Percentiles rank a stretch among this genome's conserved stretches.
Conservation (phyloP, 1,140 invertebrate species). For the Drosophila leontia region DNA sequence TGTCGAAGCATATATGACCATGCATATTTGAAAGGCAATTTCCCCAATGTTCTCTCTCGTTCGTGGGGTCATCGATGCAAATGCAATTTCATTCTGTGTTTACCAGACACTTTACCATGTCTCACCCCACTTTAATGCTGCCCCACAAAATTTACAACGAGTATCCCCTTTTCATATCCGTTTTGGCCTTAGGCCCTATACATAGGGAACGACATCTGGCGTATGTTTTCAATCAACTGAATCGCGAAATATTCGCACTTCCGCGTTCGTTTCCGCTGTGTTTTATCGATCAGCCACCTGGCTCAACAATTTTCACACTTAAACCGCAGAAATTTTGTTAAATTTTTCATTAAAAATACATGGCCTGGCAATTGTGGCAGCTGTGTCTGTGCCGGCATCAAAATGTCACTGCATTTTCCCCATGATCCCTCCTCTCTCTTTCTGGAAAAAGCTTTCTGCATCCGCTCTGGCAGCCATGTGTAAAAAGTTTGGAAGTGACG, state of each 20-base stretch:
- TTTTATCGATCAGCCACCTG: slow-evolving; percentile 53
- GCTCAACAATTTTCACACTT: slow-evolving; percentile 75
- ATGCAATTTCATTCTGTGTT: slow-evolving; percentile 77
- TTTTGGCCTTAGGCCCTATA: slow-evolving; percentile 36
- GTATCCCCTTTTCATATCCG: slow-evolving; percentile 52
- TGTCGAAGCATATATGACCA: slow-evolving; percentile 77
- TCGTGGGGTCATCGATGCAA: slow-evolving; percentile 62
- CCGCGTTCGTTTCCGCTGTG: slow-evolving; percentile 61
- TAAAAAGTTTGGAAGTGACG: slow-evolving; percentile 22
- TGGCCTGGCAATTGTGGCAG: slow-evolving; percentile 63
- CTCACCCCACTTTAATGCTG: slow-evolving; percentile 4
- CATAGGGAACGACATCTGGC: slow-evolving; percentile 53
- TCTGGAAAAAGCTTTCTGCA: slow-evolving; percentile 40
- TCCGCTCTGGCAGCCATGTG: slow-evolving; percentile 55
- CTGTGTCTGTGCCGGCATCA: slow-evolving; percentile 45
- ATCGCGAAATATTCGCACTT: slow-evolving; percentile 73
- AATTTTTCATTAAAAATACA: slow-evolving; percentile 78
- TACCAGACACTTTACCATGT: slow-evolving; percentile 63
- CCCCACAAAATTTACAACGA: slow-evolving; percentile 43
- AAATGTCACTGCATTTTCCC: slow-evolving; percentile 61
- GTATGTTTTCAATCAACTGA: slow-evolving; percentile 74
- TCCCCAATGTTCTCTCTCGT: slow-evolving; percentile 35
- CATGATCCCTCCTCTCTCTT: neutral
- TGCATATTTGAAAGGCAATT: slow-evolving; percentile 81
- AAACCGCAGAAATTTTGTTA: slow-evolving; percentile 76